Base-by-base conservation (phyloP, 2,113 vertebrate genomes). In the Manacus vitellinus region DNA sequence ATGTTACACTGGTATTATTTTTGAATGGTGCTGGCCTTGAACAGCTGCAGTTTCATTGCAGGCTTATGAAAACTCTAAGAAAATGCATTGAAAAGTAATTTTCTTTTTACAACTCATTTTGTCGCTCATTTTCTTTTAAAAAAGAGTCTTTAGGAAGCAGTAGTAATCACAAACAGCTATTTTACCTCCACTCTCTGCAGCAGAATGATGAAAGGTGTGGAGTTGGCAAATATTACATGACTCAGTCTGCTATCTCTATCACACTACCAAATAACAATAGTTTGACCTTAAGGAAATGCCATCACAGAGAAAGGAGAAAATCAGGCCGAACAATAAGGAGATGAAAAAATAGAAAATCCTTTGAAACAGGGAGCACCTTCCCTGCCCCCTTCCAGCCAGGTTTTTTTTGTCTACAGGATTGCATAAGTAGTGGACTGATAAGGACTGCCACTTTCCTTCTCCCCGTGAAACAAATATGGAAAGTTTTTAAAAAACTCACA, bases 141-240 rank as follows among this genome's bases (percentile, higher is more conserved):
- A 87, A 73, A 1, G 17, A 41, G 24, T 8, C n/a, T 71, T 61
- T 81, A 63, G 39, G 62, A 74, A 81, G 49, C 19, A 79, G 55
- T 28, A 70, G 28, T 51, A 88, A 78, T n/a, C 24, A 85, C 22
- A 41, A 68, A 24, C 4, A 72, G 28, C 66, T 65, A 22, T 85
- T 93, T 90, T 63, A 90, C 67, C n/a, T 88, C 30, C 31, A 15
- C 11, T 65, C 14, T 82, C 22, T 25, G 59, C 44, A 44, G 41
- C 33, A 95, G 70, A 58, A 54, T 23, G 31, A 58, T 95, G 87
- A 83, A 95, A 96, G 92, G 75, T 97, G 91, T 94, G 94, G 87
- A 95, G 58, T 13, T 92, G 92, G 88, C 84, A 97, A 97, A 94
- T 73, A 89, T 3, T 30, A 56, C 35, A 35, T 95, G 96, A 92